Evolutionary conservation across 2,113 vertebrate species (phyloP).

Genomic region (Malurus cyaneus): DNA sequence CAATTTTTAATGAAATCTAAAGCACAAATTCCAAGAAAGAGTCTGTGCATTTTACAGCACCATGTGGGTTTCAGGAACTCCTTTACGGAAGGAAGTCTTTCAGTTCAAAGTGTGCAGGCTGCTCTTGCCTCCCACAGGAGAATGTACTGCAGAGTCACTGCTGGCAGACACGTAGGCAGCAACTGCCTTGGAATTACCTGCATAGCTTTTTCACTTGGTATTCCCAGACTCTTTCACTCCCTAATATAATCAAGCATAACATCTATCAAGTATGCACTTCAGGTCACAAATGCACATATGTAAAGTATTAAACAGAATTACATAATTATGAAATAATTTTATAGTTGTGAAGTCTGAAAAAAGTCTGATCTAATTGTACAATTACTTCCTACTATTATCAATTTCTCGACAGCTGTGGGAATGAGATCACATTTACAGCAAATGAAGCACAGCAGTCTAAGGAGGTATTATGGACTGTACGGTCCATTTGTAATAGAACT

Average conservation of each 20-base stretch:
- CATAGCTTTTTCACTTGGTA: neutral
- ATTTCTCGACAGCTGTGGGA: neutral
- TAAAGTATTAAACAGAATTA: neutral
- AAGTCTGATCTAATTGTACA: neutral
- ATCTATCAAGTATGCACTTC: neutral
- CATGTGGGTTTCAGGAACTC: neutral
- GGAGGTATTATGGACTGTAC: neutral
- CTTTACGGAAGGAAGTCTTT: neutral
- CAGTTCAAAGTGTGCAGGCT: neutral
- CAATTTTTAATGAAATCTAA: neutral
- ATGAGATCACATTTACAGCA: neutral
- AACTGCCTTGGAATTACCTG: neutral
- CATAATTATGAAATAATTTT: neutral
- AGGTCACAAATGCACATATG: neutral
- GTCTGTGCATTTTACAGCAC: neutral
- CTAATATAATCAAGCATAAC: neutral
- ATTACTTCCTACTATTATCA: neutral
- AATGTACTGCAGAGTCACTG: neutral
- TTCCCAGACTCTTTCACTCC: neutral
- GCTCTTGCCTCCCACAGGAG: neutral
- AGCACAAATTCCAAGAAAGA: neutral
- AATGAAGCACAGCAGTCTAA: neutral
- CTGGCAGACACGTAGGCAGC: neutral
- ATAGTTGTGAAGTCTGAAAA: neutral
- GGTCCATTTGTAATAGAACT: neutral